Percentiles rank a stretch among this genome's conserved stretches.
Conservation (phyloP, 2,888 invertebrate species). For the Calephelis perditalis region DNA sequence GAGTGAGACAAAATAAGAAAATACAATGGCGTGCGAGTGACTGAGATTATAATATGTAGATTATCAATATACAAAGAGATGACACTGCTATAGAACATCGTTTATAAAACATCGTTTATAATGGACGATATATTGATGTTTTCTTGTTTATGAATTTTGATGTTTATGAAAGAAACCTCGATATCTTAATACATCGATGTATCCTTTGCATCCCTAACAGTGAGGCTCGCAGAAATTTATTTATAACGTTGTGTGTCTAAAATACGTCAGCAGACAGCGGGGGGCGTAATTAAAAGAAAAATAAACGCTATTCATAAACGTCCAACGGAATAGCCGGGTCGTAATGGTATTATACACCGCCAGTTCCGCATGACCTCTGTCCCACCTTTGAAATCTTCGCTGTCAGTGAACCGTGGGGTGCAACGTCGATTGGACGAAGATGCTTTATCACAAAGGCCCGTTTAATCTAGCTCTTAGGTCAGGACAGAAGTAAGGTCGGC, state of each 20-base stretch:
- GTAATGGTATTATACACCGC: constrained; percentile 56
- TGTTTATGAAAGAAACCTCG: no score
- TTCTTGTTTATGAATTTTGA: no score
- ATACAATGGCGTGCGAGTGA: no score
- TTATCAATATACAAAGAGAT: no score
- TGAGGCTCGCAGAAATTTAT: constrained; percentile 11
- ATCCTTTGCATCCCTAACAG: neutral
- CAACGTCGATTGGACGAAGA: constrained; percentile 43
- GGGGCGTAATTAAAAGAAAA: constrained; percentile 74
- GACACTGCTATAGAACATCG: no score
- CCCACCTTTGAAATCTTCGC: constrained; percentile 25
- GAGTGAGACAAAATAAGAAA: no score
- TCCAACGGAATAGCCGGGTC: constrained; percentile 59
- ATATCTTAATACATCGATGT: no score
- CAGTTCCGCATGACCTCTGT: constrained; percentile 41
- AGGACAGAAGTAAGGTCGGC: constrained; percentile 42
- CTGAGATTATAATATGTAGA: no score
- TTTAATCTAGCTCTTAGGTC: constrained; percentile 72
- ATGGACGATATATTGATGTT: no score
- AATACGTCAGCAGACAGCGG: constrained; percentile 50
- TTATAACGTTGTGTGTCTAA: constrained; percentile 18
- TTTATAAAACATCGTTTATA: no score
- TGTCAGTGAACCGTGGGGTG: constrained; percentile 32
- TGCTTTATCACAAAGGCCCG: constrained; percentile 62
- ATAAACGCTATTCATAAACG: constrained; percentile 75